These are phyloP conservation scores for Eulemur mongoz DNA, from an alignment of 2,797 vertebrate species.

Conservation along the genomic window DNA sequence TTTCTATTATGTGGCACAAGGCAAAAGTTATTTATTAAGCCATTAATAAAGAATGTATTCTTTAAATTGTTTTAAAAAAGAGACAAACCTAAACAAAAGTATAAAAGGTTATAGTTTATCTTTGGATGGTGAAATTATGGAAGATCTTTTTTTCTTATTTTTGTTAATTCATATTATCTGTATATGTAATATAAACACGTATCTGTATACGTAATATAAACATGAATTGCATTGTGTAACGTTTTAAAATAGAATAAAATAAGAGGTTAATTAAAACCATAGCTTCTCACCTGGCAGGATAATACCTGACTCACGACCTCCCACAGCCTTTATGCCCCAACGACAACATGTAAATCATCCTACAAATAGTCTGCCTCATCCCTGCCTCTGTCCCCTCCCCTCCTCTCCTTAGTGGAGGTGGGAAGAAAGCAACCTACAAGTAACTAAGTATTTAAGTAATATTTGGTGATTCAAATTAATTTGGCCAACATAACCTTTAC, in stretches of 20 bases:
- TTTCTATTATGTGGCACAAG: not conserved
- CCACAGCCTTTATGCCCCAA: not conserved
- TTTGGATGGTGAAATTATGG: not conserved
- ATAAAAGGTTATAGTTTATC: not conserved
- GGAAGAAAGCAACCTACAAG: not conserved
- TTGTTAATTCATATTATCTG: not conserved
- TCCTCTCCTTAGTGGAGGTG: not conserved
- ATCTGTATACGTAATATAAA: not conserved
- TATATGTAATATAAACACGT: not conserved
- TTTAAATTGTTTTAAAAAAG: not conserved
- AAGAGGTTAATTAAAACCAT: not conserved
- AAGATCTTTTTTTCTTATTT: not conserved
- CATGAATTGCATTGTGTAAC: not conserved
- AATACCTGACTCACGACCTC: not conserved
- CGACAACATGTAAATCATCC: not conserved
- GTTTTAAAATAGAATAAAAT: slow-evolving; percentile 14
- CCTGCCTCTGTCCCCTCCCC: not conserved
- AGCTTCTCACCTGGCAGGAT: not conserved
- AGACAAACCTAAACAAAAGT: not conserved
- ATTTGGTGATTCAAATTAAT: slow-evolving; percentile 66
- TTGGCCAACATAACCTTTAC: slow-evolving; percentile 48
- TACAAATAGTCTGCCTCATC: not conserved
- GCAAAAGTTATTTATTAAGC: not conserved
- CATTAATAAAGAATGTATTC: not conserved
- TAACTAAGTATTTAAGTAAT: slow-evolving; percentile 46